Base-by-base conservation (phyloP, 2,113 vertebrate genomes). In the Labeo rohita region DNA sequence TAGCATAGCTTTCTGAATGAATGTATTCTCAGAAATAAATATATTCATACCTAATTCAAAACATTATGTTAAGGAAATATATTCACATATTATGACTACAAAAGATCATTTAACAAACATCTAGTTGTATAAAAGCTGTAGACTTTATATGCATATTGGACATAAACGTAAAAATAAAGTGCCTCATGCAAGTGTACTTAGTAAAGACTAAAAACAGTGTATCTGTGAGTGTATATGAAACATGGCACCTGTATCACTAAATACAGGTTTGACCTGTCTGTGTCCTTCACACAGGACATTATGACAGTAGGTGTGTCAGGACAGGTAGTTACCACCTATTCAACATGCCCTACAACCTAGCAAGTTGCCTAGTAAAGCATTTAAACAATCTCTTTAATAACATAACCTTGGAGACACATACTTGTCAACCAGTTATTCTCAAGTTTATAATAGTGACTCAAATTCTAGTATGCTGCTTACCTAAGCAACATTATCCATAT, bases 251-350 rank as follows among this genome's bases (percentile, higher is more conserved):
- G 18, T 78, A 6, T 56, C 8, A 56, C 8, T 56, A 78, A 78
- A 78, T 78, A 78, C 4, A 8, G 50, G 2, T 9, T 16, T 56
- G 28, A 56, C 50, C 50, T 34, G 50, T 18, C 4, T 10, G 5
- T 78, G 75, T 78, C 50, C 75, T 78, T 78, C 28, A 78, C 36
- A 78, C 10, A 43, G 28, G 54, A 39, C 76, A 36, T 78, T 21
- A 78, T 34, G 34, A 77, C 50, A 56, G 75, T 39, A 16, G 50
- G 75, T 16, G 75, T 78, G 50, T 56, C 28, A 21, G 75, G 50
- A 34, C 49, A 34, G 74, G 23, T 50, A 52, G 49, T 77, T 52
- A 28, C 47, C 49, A 50, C 47, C n/a, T 34, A 52, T 34, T 52
- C 12, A 50, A 52, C 74, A 76, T 76, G 28, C 16, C 39, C 68